Evolutionary conservation across 2,888 invertebrate species (phyloP).

Genomic region (Acrobasis consociella): DNA sequence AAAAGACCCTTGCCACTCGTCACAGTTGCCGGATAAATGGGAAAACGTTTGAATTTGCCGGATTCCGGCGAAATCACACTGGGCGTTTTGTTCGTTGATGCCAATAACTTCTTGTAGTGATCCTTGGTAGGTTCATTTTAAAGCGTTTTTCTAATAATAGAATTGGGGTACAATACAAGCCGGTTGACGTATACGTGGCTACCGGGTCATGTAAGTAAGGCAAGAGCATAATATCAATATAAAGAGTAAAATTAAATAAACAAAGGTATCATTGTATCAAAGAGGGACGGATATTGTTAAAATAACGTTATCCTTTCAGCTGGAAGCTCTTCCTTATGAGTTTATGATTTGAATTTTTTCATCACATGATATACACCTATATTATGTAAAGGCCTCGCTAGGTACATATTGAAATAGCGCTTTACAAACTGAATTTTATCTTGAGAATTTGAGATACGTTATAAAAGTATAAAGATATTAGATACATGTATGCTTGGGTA

Average conservation of each 20-base stretch:
- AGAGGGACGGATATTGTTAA: constrained; percentile 5
- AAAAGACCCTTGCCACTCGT: not conserved
- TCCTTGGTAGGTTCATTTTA: too few relatives aligned
- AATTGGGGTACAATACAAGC: too few relatives aligned
- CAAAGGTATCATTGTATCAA: not conserved
- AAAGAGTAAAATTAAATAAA: constrained; percentile 1
- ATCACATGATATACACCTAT: not conserved
- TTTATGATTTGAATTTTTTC: constrained; percentile 2
- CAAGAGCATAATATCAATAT: not conserved
- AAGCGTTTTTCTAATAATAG: too few relatives aligned
- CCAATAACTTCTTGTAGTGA: too few relatives aligned
- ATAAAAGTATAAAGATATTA: not conserved
- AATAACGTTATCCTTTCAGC: constrained; percentile 8
- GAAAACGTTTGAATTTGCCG: not conserved
- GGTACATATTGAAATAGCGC: constrained; percentile 5
- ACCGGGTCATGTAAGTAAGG: not conserved
- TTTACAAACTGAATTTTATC: not conserved
- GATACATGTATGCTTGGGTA: too few relatives aligned
- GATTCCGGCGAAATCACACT: not conserved
- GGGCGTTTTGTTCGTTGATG: too few relatives aligned
- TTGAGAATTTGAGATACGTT: not conserved
- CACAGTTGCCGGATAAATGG: not conserved
- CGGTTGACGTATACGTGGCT: not conserved
- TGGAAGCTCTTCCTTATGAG: not conserved
- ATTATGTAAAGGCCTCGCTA: constrained; percentile 6